These are phyloP conservation scores for Drosophila nebulosa DNA, from an alignment of 1,140 invertebrate species.

Conservation along the genomic window DNA sequence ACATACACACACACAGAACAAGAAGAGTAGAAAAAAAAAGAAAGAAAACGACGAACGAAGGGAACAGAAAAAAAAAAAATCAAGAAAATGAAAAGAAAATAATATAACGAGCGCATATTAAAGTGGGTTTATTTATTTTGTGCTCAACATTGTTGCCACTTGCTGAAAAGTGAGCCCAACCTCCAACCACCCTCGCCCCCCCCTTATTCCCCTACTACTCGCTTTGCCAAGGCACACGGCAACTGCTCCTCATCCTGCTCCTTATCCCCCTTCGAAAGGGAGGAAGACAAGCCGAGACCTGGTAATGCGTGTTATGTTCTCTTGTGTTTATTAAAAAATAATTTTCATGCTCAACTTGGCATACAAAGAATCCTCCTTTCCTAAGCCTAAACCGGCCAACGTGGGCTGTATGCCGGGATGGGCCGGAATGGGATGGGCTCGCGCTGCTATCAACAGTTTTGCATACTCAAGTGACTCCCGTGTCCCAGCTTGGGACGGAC, in stretches of 20 bases:
- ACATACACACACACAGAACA: not conserved
- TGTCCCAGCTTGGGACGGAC: not conserved
- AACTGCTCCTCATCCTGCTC: too few species aligned
- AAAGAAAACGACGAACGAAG: too few species aligned
- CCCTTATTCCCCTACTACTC: not conserved
- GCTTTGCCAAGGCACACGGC: constrained; percentile 29
- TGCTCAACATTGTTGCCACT: constrained; percentile 68
- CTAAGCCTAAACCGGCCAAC: constrained; percentile 34
- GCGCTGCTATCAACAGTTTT: constrained; percentile 29
- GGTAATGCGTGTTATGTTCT: constrained; percentile 44
- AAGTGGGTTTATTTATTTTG: constrained; percentile 80
- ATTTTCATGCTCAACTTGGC: constrained; percentile 73
- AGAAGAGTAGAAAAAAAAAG: not conserved
- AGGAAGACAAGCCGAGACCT: not conserved
- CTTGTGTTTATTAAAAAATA: constrained; percentile 78
- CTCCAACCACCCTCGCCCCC: not conserved
- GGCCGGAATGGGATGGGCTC: not conserved
- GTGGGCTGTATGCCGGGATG: too few species aligned
- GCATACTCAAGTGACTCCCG: not conserved
- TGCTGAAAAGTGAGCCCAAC: constrained; percentile 39
- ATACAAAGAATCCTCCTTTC: constrained; percentile 24
- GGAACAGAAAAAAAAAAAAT: constrained; percentile 60
- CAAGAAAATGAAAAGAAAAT: constrained; percentile 80
- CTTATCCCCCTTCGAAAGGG: not conserved
- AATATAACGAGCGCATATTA: constrained; percentile 80